Base-by-base conservation (phyloP, 2,888 invertebrate genomes). In the Agrochola lychnidis region DNA sequence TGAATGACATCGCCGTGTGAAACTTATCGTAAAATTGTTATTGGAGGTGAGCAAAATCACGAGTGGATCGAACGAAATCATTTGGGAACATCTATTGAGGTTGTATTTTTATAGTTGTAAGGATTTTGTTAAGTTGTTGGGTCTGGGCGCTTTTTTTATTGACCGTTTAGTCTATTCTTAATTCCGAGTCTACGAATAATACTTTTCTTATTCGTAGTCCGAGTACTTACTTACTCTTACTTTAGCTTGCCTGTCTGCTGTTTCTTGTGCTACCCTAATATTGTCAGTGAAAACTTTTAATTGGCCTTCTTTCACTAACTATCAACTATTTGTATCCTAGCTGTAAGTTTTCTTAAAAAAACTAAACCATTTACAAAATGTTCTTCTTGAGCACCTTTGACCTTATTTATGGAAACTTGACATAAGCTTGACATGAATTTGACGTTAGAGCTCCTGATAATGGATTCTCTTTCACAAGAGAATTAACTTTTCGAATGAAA, bases 21-120 rank as follows among this genome's bases (percentile, higher is more conserved):
- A 81, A 72, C 53, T 53, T 69, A 51, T 68, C 73, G 68, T 83
- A 51, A 69, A 80, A 84, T 72, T 64, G 64, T 48, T 66, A 30
- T 36, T 56, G 19, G 22, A 73, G 45, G 79, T 79, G 70, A 70
- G 36, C 57, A 19, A 71, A 80, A 76, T 70, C n/a, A 25, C 12
- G 66, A 69, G 22, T 45, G 22, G 4, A 40, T 42, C 1, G 40
- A 30, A 42, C 7, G 12, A 67, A 73, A 48, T 67, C 16, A 22
- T 45, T 16, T 42, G 30, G 53, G n/a, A 53, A 67, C 16, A 12
- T 53, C 0, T 45, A 12, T 22, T 61, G 16, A 19, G 14, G 36
- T 19, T 30, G 30, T 69, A 2, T 7, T 48, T 45, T 75, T 48
- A 48, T 9, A 5, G 14, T 56, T 56, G 9, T 30, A 53, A n/a